phyloP scores from a whole-genome alignment of 2,888 invertebrate species.

The Pyrocoelia pectoralis region DNA sequence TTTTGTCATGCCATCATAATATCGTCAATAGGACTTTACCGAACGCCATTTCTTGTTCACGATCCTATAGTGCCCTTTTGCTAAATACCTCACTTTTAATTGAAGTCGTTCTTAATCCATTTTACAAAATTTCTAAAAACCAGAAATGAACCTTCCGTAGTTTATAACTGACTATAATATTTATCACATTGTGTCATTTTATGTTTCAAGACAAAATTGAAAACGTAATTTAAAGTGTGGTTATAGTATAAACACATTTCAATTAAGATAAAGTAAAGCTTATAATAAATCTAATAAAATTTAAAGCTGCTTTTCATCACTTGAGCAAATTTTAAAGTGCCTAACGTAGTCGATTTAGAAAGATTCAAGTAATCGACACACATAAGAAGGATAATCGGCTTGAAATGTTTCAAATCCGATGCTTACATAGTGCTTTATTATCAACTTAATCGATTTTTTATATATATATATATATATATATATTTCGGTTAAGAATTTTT shows the following conservation, averaged over 20 bases:
- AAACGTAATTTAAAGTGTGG: not conserved
- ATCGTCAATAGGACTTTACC: no score
- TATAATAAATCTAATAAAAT: slow-evolving; percentile 29
- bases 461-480: slow-evolving; percentile 21
- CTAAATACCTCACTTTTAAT: no score
- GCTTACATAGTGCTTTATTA: slow-evolving; percentile 42
- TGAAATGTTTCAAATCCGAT: slow-evolving; percentile 38
- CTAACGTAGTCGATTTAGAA: slow-evolving; percentile 42
- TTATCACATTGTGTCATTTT: no score
- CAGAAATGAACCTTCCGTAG: no score
- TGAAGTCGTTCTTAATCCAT: no score
- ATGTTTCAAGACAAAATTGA: not conserved
- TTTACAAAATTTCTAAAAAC: no score
- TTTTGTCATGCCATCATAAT: no score
- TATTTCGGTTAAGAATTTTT: slow-evolving; percentile 31
- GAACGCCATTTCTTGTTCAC: no score
- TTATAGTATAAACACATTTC: slow-evolving; percentile 7
- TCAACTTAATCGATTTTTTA: slow-evolving; percentile 34
- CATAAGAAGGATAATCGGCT: slow-evolving; percentile 50
- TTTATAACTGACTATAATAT: no score
- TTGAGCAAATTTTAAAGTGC: slow-evolving; percentile 26
- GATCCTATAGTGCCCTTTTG: no score
- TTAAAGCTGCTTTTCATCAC: slow-evolving; percentile 32
- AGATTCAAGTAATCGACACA: slow-evolving; percentile 49
- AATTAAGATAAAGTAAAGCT: slow-evolving; percentile 22